Conservation (phyloP, 1,140 invertebrate species). For the Formica exsecta region DNA sequence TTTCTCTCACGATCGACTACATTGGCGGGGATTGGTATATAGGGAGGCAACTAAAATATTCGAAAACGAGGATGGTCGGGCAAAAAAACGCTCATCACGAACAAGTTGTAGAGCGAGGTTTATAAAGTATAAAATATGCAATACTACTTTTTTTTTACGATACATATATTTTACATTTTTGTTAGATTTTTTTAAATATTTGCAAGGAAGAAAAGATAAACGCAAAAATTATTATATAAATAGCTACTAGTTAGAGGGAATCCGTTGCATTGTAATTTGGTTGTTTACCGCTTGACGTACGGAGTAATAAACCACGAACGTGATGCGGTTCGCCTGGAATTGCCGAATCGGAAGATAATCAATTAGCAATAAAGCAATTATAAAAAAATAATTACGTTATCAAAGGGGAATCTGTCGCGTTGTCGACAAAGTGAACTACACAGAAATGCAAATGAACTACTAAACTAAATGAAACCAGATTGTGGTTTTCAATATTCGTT, state of each 20-base stretch:
- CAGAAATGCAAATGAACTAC: neutral
- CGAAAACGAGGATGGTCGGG: constrained; percentile 5
- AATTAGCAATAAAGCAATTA: constrained; percentile 77
- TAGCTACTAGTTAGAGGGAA: neutral
- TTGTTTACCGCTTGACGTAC: constrained; percentile 40
- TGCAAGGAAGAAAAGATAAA: neutral
- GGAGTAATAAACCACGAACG: constrained; percentile 48
- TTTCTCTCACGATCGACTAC: neutral
- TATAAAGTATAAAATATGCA: neutral
- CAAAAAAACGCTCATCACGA: constrained; percentile 17
- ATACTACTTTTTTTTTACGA: neutral
- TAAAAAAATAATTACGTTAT: constrained; percentile 74
- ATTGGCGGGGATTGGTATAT: constrained; percentile 23
- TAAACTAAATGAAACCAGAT: constrained; percentile 5
- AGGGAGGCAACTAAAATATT: neutral
- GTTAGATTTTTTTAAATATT: neutral
- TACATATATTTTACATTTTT: neutral
- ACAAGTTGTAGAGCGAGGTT: neutral
- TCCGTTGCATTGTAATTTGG: constrained; percentile 15
- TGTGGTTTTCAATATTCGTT: neutral
- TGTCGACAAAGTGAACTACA: constrained; percentile 26
- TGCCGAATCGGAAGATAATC: constrained; percentile 71
- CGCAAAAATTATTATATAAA: neutral
- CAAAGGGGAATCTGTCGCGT: constrained; percentile 25
- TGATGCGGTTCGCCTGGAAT: constrained; percentile 22